Conservation (phyloP, 2,113 vertebrate genomes). For the Antigone vipio region DNA sequence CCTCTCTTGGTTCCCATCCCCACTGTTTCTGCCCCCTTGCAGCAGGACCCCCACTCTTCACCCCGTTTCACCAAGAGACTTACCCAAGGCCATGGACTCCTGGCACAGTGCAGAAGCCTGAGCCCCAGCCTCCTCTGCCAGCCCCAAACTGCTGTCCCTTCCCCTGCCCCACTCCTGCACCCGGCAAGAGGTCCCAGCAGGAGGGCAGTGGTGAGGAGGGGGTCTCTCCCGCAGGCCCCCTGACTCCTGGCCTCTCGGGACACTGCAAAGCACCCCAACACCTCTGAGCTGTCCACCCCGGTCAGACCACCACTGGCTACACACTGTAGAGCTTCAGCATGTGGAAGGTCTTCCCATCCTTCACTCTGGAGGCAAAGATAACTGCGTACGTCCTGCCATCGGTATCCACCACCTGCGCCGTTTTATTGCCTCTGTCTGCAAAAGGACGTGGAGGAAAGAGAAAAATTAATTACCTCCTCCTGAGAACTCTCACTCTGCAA, state of each 20-base stretch:
- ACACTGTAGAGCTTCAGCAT: slow-evolving; percentile 57
- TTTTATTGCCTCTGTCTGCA: slow-evolving; percentile 16
- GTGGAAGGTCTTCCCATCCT: not conserved
- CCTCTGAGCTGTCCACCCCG: fast-evolving
- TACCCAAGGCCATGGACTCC: not conserved
- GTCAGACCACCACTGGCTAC: not conserved
- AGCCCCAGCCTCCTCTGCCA: not conserved
- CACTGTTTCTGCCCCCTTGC: not conserved
- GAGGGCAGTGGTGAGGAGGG: not conserved
- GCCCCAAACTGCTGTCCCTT: not conserved
- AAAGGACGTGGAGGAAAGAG: fast-evolving
- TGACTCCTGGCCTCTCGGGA: not conserved
- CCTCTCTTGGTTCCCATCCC: not conserved
- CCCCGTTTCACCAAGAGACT: not conserved
- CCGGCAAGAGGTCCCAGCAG: not conserved
- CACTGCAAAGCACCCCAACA: not conserved
- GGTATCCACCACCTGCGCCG: not conserved
- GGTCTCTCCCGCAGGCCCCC: fast-evolving
- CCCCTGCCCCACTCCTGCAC: fast-evolving
- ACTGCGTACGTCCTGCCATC: not conserved
- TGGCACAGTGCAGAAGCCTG: not conserved
- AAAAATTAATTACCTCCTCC: not conserved
- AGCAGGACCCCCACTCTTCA: not conserved
- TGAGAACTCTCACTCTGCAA: not conserved
- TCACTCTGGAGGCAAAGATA: not conserved